Percentiles rank a stretch among this genome's conserved stretches.
Evolutionary conservation across 2,888 invertebrate genomes (phyloP).

Genomic region (Philereme vetulata): DNA sequence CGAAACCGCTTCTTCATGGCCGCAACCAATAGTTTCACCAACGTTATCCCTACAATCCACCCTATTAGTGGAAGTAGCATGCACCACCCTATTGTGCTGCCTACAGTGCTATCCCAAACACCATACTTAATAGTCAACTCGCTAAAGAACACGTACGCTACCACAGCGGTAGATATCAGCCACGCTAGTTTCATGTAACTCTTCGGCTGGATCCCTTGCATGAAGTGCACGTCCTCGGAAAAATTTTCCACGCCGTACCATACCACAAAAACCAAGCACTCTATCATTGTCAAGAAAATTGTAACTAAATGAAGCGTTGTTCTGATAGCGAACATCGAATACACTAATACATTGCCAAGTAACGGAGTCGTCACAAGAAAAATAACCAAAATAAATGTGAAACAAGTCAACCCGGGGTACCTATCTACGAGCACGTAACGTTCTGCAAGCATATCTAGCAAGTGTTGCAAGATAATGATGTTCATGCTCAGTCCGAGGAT

Average conservation of each 20-base stretch:
- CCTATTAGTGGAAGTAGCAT: conserved; percentile 31
- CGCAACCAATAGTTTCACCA: conserved; percentile 45
- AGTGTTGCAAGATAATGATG: conserved; percentile 49
- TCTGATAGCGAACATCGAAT: conserved; percentile 45
- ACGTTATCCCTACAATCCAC: conserved; percentile 33
- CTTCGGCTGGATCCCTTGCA: conserved; percentile 69
- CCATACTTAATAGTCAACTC: conserved; percentile 40
- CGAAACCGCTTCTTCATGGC: conserved; percentile 44
- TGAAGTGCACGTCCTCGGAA: conserved; percentile 75
- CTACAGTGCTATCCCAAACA: neutral
- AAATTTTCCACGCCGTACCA: conserved; percentile 70
- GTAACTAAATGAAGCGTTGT: conserved; percentile 43
- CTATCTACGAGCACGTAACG: conserved; percentile 46
- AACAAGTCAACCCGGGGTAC: conserved; percentile 56
- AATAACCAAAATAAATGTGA: conserved; percentile 42
- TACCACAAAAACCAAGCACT: conserved; percentile 62
- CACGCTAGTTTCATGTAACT: conserved; percentile 59
- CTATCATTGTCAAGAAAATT: conserved; percentile 51
- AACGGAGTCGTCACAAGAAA: conserved; percentile 60
- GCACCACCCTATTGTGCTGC: conserved; percentile 40
- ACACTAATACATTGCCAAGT: conserved; percentile 50
- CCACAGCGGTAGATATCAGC: conserved; percentile 47
- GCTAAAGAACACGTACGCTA: conserved; percentile 49
- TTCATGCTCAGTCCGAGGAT: conserved; percentile 50
- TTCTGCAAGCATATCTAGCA: conserved; percentile 51